Base-by-base conservation (phyloP, 2,113 vertebrate species). In the Ctenodactylus gundi region DNA sequence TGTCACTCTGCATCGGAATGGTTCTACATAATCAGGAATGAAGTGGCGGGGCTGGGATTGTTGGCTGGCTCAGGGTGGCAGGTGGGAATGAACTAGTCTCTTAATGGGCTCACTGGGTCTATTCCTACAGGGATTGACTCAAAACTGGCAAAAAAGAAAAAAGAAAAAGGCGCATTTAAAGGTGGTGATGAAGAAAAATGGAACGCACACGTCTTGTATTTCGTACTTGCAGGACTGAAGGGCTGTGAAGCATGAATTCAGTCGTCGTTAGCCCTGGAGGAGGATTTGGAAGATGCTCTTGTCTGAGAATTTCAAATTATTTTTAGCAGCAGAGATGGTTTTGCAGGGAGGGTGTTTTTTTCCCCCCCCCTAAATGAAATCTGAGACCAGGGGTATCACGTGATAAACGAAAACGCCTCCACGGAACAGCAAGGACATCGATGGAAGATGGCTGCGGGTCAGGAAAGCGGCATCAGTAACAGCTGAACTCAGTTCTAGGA, bases 281-380 rank as follows among this genome's bases (percentile, higher is more conserved):
- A n/a, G 83, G 75, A 90, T 73, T 87, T 95, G 85, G 94, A 95
- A 95, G 64, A 25, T 64, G 29, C n/a, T 85, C 84, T 94, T 97
- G 72, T 96, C 70, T 53, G 62, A 23, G 72, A 81, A 18, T 93
- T 92, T 94, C 41, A 36, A 58, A 68, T 85, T 95, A 96, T 92
- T 97, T 96, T 97, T 95, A 94, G 90, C n/a, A 92, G 57, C 44
- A 82, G 60, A n/a, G n/a, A n/a, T n/a, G n/a, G n/a, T n/a, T n/a
- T n/a, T n/a, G n/a, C n/a, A n/a, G n/a, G n/a, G n/a, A 70, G 53
- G 7, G 18, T 49, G 34, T 20, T 92, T 70, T 36, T 58, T 18
- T 15, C 29, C 41, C 27, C 17, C 27, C 15, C 8, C 15, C 8
- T 12, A 51, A 92, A 84, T 36, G 29, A 90, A 62, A 94, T 95